These are phyloP conservation scores for Augochlora pura DNA, from an alignment of 1,140 invertebrate species.

Conservation along the genomic window DNA sequence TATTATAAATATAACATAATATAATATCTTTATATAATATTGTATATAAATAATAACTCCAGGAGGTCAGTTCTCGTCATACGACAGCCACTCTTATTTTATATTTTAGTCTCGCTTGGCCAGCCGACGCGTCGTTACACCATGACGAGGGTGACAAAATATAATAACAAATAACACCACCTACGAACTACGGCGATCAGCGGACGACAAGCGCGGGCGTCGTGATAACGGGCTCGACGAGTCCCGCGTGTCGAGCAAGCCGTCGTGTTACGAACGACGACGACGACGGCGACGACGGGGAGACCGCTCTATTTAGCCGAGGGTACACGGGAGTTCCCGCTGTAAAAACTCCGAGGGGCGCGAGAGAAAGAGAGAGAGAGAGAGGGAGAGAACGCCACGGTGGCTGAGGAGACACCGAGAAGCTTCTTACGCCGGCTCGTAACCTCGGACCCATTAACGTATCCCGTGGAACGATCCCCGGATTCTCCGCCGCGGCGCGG, in stretches of 20 bases:
- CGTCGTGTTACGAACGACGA: neutral
- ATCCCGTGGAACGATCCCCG: slow-evolving; percentile 8
- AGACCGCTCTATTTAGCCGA: neutral
- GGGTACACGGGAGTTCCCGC: neutral
- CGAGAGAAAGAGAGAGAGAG: no score
- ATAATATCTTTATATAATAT: no score
- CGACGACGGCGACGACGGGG: no score
- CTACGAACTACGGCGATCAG: slow-evolving; percentile 13
- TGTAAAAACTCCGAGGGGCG: slow-evolving; percentile 15
- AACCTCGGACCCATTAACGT: slow-evolving; percentile 31
- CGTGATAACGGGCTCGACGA: no score
- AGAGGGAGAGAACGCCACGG: no score
- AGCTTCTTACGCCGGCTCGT: slow-evolving; percentile 28
- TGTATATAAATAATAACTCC: no score
- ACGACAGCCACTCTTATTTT: no score
- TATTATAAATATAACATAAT: no score
- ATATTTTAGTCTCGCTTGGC: no score
- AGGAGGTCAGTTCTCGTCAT: no score
- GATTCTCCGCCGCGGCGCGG: neutral
- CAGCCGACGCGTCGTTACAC: neutral
- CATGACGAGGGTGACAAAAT: neutral
- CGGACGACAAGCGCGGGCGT: neutral
- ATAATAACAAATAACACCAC: slow-evolving; percentile 12
- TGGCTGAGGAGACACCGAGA: neutral
- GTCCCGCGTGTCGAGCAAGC: no score